Evolutionary conservation across 2,113 vertebrate species (phyloP).

Genomic region (Malurus elegans): DNA sequence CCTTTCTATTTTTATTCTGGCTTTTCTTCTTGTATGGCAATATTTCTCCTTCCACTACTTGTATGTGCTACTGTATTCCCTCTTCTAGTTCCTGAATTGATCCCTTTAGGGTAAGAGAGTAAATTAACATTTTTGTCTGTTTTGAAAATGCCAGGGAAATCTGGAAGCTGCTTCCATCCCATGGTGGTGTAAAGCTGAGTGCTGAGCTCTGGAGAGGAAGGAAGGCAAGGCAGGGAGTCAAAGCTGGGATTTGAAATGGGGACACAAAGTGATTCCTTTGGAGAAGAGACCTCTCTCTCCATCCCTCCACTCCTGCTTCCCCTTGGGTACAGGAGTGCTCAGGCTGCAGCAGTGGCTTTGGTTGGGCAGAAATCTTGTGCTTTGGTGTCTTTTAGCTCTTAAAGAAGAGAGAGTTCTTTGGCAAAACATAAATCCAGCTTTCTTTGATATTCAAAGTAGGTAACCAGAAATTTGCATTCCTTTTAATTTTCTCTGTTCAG

Average conservation of each 20-base stretch:
- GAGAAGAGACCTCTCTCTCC: background rate
- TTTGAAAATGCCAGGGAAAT: background rate
- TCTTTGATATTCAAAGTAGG: background rate
- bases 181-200: background rate
- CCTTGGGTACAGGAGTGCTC: background rate
- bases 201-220: background rate
- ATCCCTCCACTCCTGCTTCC: background rate
- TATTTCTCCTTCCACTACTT: background rate
- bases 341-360: background rate
- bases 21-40: background rate
- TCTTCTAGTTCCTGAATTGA: background rate
- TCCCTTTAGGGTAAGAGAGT: background rate
- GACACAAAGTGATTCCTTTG: background rate
- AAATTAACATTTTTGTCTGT: background rate
- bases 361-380: background rate
- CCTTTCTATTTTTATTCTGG: background rate
- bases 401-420: background rate
- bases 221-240: background rate
- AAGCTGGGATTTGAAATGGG: background rate
- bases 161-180: background rate
- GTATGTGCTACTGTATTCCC: background rate
- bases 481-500: background rate
- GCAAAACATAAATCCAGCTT: background rate
- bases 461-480: background rate
- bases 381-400: background rate